phyloP scores from a whole-genome alignment of 2,888 invertebrate genomes.

The Timema cristinae region DNA sequence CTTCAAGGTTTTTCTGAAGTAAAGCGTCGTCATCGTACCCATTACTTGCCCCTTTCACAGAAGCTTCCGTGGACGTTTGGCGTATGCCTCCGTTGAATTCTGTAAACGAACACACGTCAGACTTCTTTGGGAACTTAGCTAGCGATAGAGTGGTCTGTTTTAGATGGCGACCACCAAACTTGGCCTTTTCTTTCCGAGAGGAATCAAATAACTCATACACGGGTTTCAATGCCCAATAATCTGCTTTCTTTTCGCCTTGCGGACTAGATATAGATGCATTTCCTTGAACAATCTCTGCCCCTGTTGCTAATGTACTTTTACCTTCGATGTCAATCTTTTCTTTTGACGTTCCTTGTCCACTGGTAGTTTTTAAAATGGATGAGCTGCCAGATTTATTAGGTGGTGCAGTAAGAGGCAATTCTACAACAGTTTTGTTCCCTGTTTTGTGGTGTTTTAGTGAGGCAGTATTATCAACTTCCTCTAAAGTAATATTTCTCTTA shows the following conservation, averaged over 20 bases:
- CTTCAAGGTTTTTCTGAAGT: too few relatives aligned
- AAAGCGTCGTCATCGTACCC: too few relatives aligned
- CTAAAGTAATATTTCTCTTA: not conserved
- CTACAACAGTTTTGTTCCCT: not conserved
- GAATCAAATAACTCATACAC: not conserved
- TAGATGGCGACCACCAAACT: not conserved
- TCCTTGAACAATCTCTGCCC: not conserved
- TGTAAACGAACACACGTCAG: not conserved
- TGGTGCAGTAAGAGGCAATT: not conserved
- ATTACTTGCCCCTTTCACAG: too few relatives aligned
- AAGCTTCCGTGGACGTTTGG: not conserved
- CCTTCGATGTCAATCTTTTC: too few relatives aligned
- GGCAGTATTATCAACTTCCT: too few relatives aligned
- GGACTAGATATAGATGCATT: not conserved
- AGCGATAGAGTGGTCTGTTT: constrained; percentile 5
- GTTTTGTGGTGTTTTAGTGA: too few relatives aligned
- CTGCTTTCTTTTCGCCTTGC: not conserved
- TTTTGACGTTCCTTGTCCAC: too few relatives aligned
- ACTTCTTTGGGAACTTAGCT: not conserved
- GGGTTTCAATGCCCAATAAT: not conserved
- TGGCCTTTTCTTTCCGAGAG: not conserved
- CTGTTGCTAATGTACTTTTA: not conserved
- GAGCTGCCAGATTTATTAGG: not conserved
- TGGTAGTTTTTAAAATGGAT: not conserved
- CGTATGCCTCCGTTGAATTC: constrained; percentile 2